A percentile compares a stretch with the other conserved stretches of the same genome.
These are phyloP conservation scores for Azemiops feae DNA, from an alignment of 2,113 vertebrate species.

Conservation along the genomic window DNA sequence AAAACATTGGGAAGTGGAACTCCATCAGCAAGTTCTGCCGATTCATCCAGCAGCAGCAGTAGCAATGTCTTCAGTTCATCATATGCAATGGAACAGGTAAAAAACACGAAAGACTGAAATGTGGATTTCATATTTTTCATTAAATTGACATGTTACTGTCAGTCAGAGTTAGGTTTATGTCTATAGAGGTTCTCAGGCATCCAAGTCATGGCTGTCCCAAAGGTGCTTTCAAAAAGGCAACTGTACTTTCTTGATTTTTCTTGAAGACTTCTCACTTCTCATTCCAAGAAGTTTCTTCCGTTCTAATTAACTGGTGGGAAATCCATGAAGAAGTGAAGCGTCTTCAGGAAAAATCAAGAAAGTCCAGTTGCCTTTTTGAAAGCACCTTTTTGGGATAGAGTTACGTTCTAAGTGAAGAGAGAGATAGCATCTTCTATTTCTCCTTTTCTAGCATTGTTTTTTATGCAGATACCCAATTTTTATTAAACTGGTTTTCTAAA, in stretches of 20 bases:
- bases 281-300: not conserved
- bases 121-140: not conserved
- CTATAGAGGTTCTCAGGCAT: not conserved
- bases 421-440: not conserved
- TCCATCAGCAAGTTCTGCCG: slow-evolving; percentile 90
- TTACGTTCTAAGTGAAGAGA: not conserved
- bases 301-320: not conserved
- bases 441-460: not conserved
- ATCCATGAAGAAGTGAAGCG: not conserved
- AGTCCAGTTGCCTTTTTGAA: not conserved
- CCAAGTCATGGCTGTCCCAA: not conserved
- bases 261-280: not conserved
- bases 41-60: slow-evolving; percentile 87
- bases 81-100: slow-evolving; percentile 94
- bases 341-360: not conserved
- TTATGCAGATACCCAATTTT: not conserved
- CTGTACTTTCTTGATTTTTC: not conserved
- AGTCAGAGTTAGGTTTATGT: not conserved
- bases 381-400: not conserved
- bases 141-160: not conserved
- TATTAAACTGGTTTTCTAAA: not conserved
- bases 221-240: not conserved
- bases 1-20: slow-evolving; percentile 95
- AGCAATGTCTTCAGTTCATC: slow-evolving; percentile 89
- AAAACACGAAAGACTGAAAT: not conserved